phyloP scores from a whole-genome alignment of 2,797 vertebrate species.

The Morelia viridis region DNA sequence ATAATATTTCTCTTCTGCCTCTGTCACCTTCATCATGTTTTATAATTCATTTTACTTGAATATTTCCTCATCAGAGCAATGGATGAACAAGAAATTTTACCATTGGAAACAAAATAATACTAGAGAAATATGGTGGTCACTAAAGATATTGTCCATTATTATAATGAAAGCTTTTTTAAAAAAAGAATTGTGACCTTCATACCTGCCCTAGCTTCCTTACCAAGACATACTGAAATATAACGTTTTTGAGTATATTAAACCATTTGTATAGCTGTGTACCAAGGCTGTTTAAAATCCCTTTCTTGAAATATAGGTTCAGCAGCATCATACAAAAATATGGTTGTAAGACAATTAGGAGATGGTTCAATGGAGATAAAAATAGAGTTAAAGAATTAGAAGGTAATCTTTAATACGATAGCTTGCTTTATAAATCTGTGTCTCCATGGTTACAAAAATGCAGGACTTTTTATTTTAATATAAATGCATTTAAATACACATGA shows the following conservation, averaged over 20 bases:
- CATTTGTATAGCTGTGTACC: background rate
- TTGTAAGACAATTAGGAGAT: background rate
- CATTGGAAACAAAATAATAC: constrained; percentile 3
- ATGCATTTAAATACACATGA: background rate
- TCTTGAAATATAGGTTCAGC: constrained; percentile 1
- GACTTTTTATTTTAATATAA: background rate
- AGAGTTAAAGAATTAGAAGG: background rate
- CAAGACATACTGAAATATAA: background rate
- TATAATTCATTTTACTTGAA: constrained; percentile 7
- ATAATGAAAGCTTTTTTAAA: background rate
- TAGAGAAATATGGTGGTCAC: background rate
- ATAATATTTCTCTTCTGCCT: constrained; percentile 49
- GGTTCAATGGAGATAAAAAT: background rate
- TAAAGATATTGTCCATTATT: background rate
- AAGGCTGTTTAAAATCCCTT: background rate
- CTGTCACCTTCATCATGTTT: constrained; percentile 48
- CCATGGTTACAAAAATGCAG: background rate
- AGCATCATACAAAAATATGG: background rate
- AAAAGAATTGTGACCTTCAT: background rate
- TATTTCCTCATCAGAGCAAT: constrained; percentile 35
- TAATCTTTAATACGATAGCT: background rate
- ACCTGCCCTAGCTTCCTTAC: background rate
- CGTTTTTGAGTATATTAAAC: background rate
- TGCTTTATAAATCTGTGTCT: background rate
- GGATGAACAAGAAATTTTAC: constrained; percentile 20